A percentile compares a stretch with the other conserved stretches of the same genome.
These are phyloP conservation scores for Hyles vespertilio DNA, from an alignment of 1,140 invertebrate genomes.

Conservation along the genomic window DNA sequence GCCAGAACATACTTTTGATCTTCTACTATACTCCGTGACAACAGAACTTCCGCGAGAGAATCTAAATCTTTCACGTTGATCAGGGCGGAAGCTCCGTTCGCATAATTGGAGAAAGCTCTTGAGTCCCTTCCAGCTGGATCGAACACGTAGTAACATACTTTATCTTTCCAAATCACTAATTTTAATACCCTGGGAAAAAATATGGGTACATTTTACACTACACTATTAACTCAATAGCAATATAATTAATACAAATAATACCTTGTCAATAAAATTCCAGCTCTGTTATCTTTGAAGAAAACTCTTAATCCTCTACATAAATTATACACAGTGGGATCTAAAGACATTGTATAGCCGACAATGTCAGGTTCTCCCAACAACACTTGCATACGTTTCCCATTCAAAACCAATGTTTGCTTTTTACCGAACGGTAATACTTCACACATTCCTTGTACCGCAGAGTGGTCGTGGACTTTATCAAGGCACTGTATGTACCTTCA, in stretches of 20 bases:
- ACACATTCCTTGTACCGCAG: slow-evolving; percentile 59
- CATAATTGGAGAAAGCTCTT: slow-evolving; percentile 55
- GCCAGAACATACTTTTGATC: slow-evolving; percentile 74
- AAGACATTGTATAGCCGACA: slow-evolving; percentile 64
- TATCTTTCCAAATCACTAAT: slow-evolving; percentile 75
- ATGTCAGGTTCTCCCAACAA: slow-evolving; percentile 60
- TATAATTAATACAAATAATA: slow-evolving; percentile 23
- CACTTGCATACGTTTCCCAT: slow-evolving; percentile 62
- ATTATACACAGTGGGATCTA: slow-evolving; percentile 74
- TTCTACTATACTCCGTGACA: slow-evolving; percentile 67
- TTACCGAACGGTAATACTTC: slow-evolving; percentile 67
- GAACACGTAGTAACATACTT: slow-evolving; percentile 74
- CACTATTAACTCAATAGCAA: too few species aligned
- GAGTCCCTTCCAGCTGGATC: slow-evolving; percentile 70
- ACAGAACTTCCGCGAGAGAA: slow-evolving; percentile 66
- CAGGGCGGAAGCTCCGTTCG: slow-evolving; percentile 67
- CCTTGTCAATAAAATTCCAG: slow-evolving; percentile 70
- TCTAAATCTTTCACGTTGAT: slow-evolving; percentile 71
- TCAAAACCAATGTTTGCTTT: slow-evolving; percentile 58
- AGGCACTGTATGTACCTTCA: slow-evolving; percentile 61
- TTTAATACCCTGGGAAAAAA: slow-evolving; percentile 50
- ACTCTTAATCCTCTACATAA: slow-evolving; percentile 72
- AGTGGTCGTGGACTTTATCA: slow-evolving; percentile 66
- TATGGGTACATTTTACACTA: neutral
- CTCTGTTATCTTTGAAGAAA: slow-evolving; percentile 71